Conservation (phyloP, 2,797 vertebrate genomes). For the Macropodus opercularis region DNA sequence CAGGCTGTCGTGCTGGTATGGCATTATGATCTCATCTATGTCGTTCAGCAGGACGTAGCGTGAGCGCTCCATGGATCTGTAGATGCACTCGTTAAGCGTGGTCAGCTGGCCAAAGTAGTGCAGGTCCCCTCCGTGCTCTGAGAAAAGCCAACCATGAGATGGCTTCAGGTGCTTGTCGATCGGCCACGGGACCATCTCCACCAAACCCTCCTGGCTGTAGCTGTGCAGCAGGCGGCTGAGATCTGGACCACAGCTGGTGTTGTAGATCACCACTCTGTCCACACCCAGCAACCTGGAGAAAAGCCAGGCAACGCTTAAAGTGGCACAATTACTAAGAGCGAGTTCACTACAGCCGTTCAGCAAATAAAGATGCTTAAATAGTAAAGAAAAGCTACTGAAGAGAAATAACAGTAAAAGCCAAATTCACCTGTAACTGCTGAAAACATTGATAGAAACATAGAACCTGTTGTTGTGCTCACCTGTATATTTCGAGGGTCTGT, state of each 20-base stretch:
- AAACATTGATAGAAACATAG: no score
- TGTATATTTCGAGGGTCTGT: conserved; percentile 67
- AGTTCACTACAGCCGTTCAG: no score
- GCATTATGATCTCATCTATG: conserved; percentile 77
- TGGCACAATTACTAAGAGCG: no score
- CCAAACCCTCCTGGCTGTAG: no score
- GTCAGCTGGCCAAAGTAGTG: conserved; percentile 74
- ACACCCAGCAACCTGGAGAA: conserved; percentile 71
- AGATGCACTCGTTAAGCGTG: conserved; percentile 77
- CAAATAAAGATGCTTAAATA: no score
- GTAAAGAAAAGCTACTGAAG: no score
- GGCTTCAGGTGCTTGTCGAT: conserved; percentile 53
- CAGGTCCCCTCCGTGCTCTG: conserved; percentile 67
- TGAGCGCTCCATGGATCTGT: conserved; percentile 72
- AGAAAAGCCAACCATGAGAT: conserved; percentile 63
- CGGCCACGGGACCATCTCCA: conserved; percentile 73
- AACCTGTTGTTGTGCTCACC: conserved; percentile 16
- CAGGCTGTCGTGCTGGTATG: conserved; percentile 54
- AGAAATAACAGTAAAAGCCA: no score
- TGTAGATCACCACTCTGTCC: conserved; percentile 71
- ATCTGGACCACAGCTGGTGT: conserved; percentile 71
- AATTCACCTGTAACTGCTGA: no score
- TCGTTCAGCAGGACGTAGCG: conserved; percentile 71
- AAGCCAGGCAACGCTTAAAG: no score
- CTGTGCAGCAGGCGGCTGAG: no score